Conservation (phyloP, 2,888 invertebrate species). For the Hypena proboscidalis region DNA sequence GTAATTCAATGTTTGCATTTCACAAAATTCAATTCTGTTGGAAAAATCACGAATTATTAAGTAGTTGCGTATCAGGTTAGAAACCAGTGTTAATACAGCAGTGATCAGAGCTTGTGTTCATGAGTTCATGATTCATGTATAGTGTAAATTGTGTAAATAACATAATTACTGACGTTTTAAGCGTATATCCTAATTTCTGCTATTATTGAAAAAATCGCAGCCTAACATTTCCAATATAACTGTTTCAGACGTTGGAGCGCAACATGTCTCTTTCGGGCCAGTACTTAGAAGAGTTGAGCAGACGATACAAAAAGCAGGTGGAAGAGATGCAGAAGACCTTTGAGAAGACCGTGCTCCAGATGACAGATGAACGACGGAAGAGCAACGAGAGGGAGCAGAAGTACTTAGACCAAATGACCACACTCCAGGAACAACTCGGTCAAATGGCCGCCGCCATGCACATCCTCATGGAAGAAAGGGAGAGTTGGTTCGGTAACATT, state of each 20-base stretch:
- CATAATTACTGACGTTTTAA: too few relatives aligned
- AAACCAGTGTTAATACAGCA: too few relatives aligned
- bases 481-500: constrained; percentile 87
- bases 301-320: constrained; percentile 97
- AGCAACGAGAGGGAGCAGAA: constrained; percentile 91
- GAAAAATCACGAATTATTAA: too few relatives aligned
- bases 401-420: constrained; percentile 91
- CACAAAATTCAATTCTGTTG: too few relatives aligned
- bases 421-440: constrained; percentile 87
- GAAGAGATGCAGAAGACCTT: constrained; percentile 96
- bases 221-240: neutral
- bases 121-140: too few relatives aligned
- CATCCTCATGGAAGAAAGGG: constrained; percentile 85
- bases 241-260: constrained; percentile 92
- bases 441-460: constrained; percentile 87
- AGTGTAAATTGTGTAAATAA: too few relatives aligned
- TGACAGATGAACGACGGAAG: constrained; percentile 89
- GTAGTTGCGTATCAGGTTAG: too few relatives aligned
- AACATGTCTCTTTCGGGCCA: constrained; percentile 99
- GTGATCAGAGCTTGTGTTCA: too few relatives aligned
- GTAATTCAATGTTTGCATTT: too few relatives aligned
- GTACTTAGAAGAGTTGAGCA: constrained; percentile 97
- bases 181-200: too few relatives aligned
- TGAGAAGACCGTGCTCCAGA: constrained; percentile 90
- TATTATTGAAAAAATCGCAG: too few relatives aligned